Evolutionary conservation across 2,113 vertebrate genomes (phyloP).

Genomic region (Origma solitaria): DNA sequence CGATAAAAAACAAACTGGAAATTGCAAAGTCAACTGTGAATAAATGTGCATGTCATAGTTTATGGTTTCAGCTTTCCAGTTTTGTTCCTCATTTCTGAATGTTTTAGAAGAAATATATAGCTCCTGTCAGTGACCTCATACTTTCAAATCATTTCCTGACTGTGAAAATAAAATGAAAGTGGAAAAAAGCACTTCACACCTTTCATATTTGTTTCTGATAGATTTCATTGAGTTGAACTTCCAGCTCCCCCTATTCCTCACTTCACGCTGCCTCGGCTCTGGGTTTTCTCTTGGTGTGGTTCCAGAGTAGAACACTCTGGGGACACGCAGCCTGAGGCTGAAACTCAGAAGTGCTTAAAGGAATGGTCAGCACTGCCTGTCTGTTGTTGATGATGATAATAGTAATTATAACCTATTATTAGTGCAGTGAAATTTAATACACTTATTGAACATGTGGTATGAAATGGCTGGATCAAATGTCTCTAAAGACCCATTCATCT

Average conservation of each 20-base stretch:
- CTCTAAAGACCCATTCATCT: background rate
- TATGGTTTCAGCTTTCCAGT: background rate
- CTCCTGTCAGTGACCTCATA: background rate
- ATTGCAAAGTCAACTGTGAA: background rate
- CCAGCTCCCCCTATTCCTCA: background rate
- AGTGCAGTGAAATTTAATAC: background rate
- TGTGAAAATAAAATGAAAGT: background rate
- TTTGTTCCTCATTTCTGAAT: background rate
- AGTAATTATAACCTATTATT: background rate
- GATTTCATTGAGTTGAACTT: background rate
- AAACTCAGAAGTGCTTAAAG: background rate
- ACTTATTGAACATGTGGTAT: background rate
- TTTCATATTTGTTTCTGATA: background rate
- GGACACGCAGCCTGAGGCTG: fast-evolving
- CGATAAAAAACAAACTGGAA: slow-evolving; percentile 19
- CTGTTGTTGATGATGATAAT: background rate
- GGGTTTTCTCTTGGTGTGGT: background rate
- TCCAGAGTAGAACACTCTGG: background rate
- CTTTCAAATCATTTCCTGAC: background rate
- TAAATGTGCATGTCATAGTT: background rate
- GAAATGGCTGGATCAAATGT: background rate
- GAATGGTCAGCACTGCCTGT: background rate
- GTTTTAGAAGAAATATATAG: background rate
- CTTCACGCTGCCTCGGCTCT: fast-evolving
- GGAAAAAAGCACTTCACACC: background rate